Conservation (phyloP, 2,113 vertebrate genomes). For the Corythoichthys haematopterus region DNA sequence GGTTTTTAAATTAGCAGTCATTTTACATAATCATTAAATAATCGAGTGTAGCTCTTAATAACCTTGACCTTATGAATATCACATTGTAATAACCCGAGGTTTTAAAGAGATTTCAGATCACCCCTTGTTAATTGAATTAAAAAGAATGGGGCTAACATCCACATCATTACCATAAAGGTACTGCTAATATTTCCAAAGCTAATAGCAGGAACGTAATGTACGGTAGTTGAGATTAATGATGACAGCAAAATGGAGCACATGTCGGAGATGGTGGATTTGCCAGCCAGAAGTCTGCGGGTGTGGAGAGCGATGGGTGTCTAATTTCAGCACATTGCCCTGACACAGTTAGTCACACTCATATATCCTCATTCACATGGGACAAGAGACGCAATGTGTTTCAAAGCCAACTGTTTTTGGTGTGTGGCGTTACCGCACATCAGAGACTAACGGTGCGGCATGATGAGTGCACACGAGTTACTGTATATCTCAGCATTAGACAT, state of each 20-base stretch:
- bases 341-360: slow-evolving; percentile 50
- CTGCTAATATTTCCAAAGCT: slow-evolving; percentile 34
- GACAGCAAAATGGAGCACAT: slow-evolving; percentile 11
- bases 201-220: slow-evolving; percentile 22
- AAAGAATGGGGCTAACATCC: slow-evolving; percentile 21
- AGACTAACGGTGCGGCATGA: background rate
- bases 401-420: slow-evolving; percentile 49
- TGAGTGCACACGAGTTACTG: slow-evolving; percentile 1
- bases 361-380: slow-evolving; percentile 47
- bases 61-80: slow-evolving; percentile 52
- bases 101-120: slow-evolving; percentile 34
- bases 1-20: slow-evolving; percentile 5
- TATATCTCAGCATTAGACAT: slow-evolving; percentile 10
- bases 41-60: slow-evolving; percentile 32
- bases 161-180: slow-evolving; percentile 35
- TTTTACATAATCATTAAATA: slow-evolving; percentile 46
- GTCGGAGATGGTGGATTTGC: slow-evolving; percentile 11
- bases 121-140: slow-evolving; percentile 33
- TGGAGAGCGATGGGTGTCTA: slow-evolving; percentile 40
- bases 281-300: slow-evolving; percentile 10
- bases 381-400: slow-evolving; percentile 54
- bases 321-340: slow-evolving; percentile 39
- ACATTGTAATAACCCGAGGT: slow-evolving; percentile 34
- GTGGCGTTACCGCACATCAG: slow-evolving; percentile 17
- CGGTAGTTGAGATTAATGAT: slow-evolving; percentile 7